Base-by-base conservation (phyloP, 2,888 invertebrate species). In the Hyppa rectilinea region DNA sequence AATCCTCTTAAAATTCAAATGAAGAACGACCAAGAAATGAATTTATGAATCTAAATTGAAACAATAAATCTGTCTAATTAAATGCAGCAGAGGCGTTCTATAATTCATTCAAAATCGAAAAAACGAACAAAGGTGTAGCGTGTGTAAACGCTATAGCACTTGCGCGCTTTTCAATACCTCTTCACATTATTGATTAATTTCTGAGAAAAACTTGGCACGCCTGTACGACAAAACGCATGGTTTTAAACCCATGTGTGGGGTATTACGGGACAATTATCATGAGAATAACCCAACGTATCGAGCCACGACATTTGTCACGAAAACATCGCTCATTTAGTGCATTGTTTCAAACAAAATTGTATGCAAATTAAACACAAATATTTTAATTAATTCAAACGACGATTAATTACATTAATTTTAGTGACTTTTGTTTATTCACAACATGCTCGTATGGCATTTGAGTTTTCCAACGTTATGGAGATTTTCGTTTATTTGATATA, bases 161-260 rank as follows among this genome's bases (percentile, higher is more conserved):
- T 85, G 87, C 78, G 82, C 81, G 86, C 87, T 91, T 92, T 92
- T 93, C 90, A 92, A 92, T 92, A 91, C 88, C 85, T 89, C 89
- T 90, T 86, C 90, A 89, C 88, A 86, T 91, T 93, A 93, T 92
- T 93, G 92, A 93, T 93, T 91, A 89, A 78, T 85, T 92, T 91
- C 91, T 85, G 79, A 91, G 92, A 92, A 94, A 92, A 92, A 93
- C 75, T 77, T 77, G 79, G 74, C 79, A 91, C 87, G 89, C 83
- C 86, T 87, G 76, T 86, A 85, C 81, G 77, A 74, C 64, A 70
- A 56, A 69, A 69, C 72, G 70, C 73, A 71, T 70, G 36, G 53
- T 74, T 40, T 60, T 64, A 82, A 82, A 76, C 74, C 70, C 84
- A 82, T 81, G 82, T 81, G 80, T 74, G 70, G 67, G 81, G 79